Base-by-base conservation (phyloP, 1,140 invertebrate species). In the Drosophila ficusphila region DNA sequence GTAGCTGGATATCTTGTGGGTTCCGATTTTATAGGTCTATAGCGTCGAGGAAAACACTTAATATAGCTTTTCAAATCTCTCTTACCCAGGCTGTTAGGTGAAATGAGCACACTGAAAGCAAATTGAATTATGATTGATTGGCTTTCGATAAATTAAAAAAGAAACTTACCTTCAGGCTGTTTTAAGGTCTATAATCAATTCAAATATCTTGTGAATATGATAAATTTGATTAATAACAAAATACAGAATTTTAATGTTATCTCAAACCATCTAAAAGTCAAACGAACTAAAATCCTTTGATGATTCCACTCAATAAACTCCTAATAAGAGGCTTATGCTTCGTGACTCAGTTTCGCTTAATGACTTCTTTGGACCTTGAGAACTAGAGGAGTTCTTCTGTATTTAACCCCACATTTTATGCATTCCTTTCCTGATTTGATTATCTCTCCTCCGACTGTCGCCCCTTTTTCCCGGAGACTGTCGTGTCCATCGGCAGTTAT, bases 401-500 rank as follows among this genome's bases (percentile, higher is more conserved):
- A 27, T n/a, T 51, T 51, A 41, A 18, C 60, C 25, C 44, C 42
- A 41, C 64, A 68, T 42, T 67, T 67, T 42, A 21, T 42, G 61
- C 60, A 68, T 68, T 68, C 64, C 64, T 52, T 52, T 52, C 27
- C 61, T 46, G 29, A 68, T 68, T 68, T 68, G 64, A 68, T 68
- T 68, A 68, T 68, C 44, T 52, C 18, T 33, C 34, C 27, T 8
- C 27, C 8, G 36, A n/a, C 19, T 42, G 44, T 31, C 46, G 33
- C 60, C 62, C 44, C 29, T 49, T 39, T 34, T 67, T 38, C 51
- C 46, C 51, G 38, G 71, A 51, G 57, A 62, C 23, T 79, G 60
- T 78, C 79, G 81, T 85, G 79, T 64, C 67, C 72, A 86, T 54
- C 67, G 81, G 67, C 79, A 85, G 76, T 85, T 86, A 85, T 85